phyloP scores from a whole-genome alignment of 2,888 invertebrate genomes.

The Himalopsyche kuldschensis region DNA sequence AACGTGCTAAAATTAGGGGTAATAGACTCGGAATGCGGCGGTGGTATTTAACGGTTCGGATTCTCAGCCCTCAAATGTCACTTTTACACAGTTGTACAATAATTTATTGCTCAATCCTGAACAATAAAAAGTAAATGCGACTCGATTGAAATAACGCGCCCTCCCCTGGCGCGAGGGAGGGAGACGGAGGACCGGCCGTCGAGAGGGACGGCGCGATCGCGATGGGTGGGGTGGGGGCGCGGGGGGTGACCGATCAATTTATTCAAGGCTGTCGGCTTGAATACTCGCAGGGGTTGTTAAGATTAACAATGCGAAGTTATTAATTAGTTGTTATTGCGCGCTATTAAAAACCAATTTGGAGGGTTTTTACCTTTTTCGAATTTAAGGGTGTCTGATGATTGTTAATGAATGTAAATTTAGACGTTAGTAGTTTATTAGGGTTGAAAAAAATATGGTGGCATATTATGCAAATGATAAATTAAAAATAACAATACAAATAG shows the following conservation, averaged over 20 bases:
- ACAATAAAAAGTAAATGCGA: neutral
- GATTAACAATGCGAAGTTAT: neutral
- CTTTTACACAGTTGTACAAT: neutral
- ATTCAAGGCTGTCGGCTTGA: slow-evolving; percentile 35
- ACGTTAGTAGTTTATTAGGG: too few relatives aligned
- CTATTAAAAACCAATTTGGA: neutral
- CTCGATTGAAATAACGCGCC: neutral
- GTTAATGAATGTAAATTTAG: too few relatives aligned
- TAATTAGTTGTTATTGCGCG: neutral
- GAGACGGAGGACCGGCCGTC: neutral
- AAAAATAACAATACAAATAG: too few relatives aligned
- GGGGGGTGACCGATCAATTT: slow-evolving; percentile 36
- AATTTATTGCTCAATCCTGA: neutral
- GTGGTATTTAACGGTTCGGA: neutral
- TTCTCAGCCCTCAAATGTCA: neutral
- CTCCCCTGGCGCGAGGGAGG: neutral
- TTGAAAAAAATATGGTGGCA: too few relatives aligned
- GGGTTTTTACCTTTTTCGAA: neutral
- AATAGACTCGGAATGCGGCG: neutral
- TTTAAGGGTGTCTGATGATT: too few relatives aligned
- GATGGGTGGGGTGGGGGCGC: slow-evolving; percentile 4
- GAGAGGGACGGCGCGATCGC: neutral
- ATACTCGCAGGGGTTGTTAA: slow-evolving; percentile 6
- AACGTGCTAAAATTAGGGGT: neutral
- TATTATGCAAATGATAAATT: too few relatives aligned